Evolutionary conservation across 2,797 vertebrate genomes (phyloP).

Genomic region (Typhlichthys subterraneus): DNA sequence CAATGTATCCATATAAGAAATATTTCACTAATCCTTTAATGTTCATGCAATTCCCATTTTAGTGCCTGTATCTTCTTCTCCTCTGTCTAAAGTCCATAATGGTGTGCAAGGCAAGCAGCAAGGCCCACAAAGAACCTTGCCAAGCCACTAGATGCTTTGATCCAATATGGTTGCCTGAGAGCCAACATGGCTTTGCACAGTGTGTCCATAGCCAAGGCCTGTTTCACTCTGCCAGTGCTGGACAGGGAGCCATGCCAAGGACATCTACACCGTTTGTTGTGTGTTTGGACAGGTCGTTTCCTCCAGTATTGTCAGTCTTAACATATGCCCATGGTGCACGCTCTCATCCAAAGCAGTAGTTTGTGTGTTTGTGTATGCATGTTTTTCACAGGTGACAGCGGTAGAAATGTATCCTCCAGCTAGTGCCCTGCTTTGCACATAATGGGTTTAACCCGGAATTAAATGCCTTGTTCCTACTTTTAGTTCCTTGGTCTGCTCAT

Average conservation of each 20-base stretch:
- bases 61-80: conserved; percentile 32
- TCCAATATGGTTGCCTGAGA: conserved; percentile 72
- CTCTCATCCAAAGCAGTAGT: conserved; percentile 1
- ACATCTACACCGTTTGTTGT: conserved; percentile 73
- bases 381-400: neutral
- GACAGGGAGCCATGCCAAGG: conserved; percentile 58
- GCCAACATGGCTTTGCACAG: conserved; percentile 62
- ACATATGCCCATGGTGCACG: conserved; percentile 35
- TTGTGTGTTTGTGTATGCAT: neutral
- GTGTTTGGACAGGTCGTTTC: conserved; percentile 42
- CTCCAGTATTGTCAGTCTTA: conserved; percentile 38
- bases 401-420: conserved; percentile 11
- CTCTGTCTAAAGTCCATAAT: conserved; percentile 54
- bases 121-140: conserved; percentile 68
- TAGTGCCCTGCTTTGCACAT: no score
- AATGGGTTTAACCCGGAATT: neutral
- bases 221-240: conserved; percentile 58
- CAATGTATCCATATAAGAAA: conserved; percentile 51
- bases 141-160: conserved; percentile 72
- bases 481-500: neutral
- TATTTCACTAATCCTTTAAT: conserved; percentile 66
- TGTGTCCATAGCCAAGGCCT: conserved; percentile 60
- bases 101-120: conserved; percentile 57
- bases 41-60: conserved; percentile 54
- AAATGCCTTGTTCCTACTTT: neutral